A percentile compares a stretch with the other conserved stretches of the same genome.
Conservation (phyloP, 2,113 vertebrate species). For the Martes martes region DNA sequence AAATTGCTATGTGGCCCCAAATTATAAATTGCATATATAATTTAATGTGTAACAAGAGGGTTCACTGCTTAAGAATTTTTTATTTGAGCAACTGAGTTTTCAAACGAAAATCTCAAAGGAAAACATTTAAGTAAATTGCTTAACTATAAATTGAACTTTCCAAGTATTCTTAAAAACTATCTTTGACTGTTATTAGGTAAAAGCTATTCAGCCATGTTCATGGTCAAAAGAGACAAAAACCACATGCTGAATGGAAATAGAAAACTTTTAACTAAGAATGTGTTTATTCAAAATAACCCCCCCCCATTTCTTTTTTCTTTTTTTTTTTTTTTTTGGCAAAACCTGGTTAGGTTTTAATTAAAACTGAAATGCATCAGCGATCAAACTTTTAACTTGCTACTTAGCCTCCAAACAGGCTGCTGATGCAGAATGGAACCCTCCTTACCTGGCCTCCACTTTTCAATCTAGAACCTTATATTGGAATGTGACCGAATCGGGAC, state of each 20-base stretch:
- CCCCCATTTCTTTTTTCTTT: neutral
- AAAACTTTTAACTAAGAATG: neutral
- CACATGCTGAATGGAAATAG: neutral
- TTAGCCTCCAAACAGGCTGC: neutral
- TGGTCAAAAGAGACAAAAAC: neutral
- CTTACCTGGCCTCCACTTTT: neutral
- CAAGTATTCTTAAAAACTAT: neutral
- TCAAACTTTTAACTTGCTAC: neutral
- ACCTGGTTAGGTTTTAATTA: neutral
- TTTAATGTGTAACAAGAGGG: neutral
- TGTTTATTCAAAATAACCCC: neutral
- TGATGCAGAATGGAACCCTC: neutral
- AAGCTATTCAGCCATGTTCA: neutral
- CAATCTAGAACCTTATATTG: neutral
- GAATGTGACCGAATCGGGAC: neutral
- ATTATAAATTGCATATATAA: conserved; percentile 38
- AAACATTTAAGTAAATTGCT: neutral
- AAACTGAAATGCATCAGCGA: neutral
- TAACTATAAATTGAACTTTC: neutral
- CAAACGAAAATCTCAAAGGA: neutral
- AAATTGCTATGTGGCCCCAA: conserved; percentile 26
- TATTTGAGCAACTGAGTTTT: conserved; percentile 9
- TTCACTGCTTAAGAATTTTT: neutral
- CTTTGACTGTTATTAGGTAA: neutral
- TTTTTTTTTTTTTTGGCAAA: neutral